Conservation (phyloP, 2,888 invertebrate species). For the Hyposoter dolosus region DNA sequence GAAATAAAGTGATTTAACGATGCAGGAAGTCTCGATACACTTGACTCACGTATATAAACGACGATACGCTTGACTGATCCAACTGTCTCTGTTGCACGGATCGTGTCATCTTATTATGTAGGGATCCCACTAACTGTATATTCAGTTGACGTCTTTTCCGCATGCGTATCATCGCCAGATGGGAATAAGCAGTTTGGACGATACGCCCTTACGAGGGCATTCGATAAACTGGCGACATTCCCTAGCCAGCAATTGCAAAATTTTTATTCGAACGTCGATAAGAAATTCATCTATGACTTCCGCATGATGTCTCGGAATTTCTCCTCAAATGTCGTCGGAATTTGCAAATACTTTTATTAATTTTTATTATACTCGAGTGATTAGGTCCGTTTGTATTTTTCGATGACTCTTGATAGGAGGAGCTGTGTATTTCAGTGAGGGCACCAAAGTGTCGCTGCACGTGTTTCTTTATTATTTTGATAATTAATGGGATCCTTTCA, state of each 20-base stretch:
- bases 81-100: slow-evolving; percentile 34
- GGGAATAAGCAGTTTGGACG: slow-evolving; percentile 50
- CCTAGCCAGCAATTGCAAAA: not conserved
- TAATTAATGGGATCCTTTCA: no score
- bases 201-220: slow-evolving; percentile 8
- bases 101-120: slow-evolving; percentile 24
- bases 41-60: not conserved
- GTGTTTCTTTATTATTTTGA: no score
- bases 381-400: no score
- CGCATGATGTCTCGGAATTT: no score
- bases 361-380: no score
- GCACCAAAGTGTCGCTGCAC: no score
- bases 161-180: slow-evolving; percentile 56
- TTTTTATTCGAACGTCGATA: not conserved
- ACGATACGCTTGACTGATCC: slow-evolving; percentile 39
- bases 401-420: no score
- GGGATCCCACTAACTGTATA: slow-evolving; percentile 58
- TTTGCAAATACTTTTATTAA: no score
- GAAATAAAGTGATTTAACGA: not conserved
- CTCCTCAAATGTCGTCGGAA: no score
- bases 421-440: no score
- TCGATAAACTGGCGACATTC: not conserved
- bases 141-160: slow-evolving; percentile 49
- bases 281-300: no score
- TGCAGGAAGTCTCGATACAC: slow-evolving; percentile 35